These are phyloP conservation scores for Spilosoma lubricipeda DNA, from an alignment of 2,888 invertebrate species.

Conservation along the genomic window DNA sequence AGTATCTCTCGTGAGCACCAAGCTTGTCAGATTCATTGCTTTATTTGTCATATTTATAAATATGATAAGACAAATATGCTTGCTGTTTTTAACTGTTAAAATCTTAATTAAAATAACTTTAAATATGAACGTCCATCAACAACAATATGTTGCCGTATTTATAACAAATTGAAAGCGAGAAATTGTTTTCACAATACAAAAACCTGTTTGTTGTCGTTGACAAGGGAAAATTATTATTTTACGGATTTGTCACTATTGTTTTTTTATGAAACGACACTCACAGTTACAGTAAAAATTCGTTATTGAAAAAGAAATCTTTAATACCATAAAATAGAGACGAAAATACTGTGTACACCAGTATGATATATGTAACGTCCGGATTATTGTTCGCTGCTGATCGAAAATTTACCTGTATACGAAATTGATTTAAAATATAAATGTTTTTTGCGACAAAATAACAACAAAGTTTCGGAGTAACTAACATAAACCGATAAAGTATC, in stretches of 20 bases:
- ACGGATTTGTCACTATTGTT: slow-evolving; percentile 41
- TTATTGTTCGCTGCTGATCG: neutral
- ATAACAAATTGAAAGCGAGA: slow-evolving; percentile 4
- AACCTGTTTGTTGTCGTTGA: slow-evolving; percentile 22
- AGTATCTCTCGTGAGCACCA: neutral
- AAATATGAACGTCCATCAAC: neutral
- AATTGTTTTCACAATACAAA: slow-evolving; percentile 27
- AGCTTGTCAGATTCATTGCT: neutral
- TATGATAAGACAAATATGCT: neutral
- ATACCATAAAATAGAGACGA: neutral
- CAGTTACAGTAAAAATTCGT: slow-evolving; percentile 10
- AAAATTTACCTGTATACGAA: neutral
- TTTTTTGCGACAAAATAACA: neutral
- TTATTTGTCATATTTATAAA: neutral
- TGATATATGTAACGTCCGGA: neutral
- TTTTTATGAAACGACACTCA: slow-evolving; percentile 26
- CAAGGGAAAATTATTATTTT: slow-evolving; percentile 34
- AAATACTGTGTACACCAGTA: neutral
- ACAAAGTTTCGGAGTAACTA: neutral
- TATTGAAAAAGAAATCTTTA: slow-evolving; percentile 23
- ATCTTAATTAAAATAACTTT: neutral
- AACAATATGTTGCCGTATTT: neutral
- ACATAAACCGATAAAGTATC: neutral
- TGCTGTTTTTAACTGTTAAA: neutral
- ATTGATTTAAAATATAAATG: neutral